Percentiles rank a stretch among this genome's conserved stretches.
Conservation (phyloP, 2,888 invertebrate genomes). For the Spilosoma lubricipeda region DNA sequence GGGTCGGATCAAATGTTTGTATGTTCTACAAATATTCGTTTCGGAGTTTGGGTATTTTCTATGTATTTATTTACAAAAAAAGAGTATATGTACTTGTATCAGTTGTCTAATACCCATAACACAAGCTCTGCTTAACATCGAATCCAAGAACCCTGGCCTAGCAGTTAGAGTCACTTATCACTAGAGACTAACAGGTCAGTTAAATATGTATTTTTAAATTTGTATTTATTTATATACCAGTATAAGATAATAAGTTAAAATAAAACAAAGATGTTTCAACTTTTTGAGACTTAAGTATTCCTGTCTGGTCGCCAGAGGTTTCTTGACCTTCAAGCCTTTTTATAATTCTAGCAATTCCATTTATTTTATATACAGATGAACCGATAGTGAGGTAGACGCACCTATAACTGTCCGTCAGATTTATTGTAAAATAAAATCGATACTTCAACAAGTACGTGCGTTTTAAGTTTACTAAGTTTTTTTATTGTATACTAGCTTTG, state of each 20-base stretch:
- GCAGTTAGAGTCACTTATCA: not conserved
- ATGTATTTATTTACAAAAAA: no score
- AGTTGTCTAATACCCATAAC: no score
- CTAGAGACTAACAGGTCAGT: not conserved
- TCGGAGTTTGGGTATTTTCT: no score
- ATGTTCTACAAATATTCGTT: no score
- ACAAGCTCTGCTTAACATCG: not conserved
- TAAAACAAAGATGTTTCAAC: not conserved
- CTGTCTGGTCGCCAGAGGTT: slow-evolving; percentile 24
- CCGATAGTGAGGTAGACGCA: slow-evolving; percentile 29
- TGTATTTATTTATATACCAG: not conserved
- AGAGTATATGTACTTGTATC: no score
- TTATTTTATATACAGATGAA: slow-evolving; percentile 25
- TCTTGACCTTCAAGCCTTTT: slow-evolving; percentile 37
- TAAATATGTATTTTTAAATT: not conserved
- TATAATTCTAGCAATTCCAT: slow-evolving; percentile 33
- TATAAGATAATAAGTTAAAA: not conserved
- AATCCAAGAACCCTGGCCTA: not conserved
- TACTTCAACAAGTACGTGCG: not conserved
- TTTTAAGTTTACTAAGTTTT: not conserved
- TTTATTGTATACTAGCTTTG: not conserved
- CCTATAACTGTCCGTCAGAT: slow-evolving; percentile 13
- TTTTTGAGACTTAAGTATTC: slow-evolving; percentile 22
- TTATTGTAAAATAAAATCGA: slow-evolving; percentile 8
- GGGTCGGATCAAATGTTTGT: no score